Evolutionary conservation across 2,888 invertebrate genomes (phyloP).

Genomic region (Morpho deidamia): DNA sequence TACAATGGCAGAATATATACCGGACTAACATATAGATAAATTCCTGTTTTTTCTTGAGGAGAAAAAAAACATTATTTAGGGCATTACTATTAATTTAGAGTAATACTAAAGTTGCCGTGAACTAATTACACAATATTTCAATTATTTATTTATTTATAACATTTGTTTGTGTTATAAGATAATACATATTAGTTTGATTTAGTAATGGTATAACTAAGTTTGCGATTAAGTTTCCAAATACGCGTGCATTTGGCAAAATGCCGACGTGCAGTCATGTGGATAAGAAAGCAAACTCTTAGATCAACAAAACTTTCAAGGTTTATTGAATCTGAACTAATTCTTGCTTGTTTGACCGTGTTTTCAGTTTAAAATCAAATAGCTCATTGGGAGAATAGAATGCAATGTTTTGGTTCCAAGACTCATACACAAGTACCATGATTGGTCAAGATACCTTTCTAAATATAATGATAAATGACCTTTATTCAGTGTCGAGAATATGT

Average conservation of each 20-base stretch:
- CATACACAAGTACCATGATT: too few relatives aligned
- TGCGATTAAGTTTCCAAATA: constrained; percentile 38
- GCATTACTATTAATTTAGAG: too few relatives aligned
- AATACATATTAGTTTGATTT: constrained; percentile 1
- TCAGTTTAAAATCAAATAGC: neutral
- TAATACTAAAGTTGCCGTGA: too few relatives aligned
- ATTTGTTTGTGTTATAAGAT: neutral
- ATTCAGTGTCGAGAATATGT: too few relatives aligned
- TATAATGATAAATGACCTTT: too few relatives aligned
- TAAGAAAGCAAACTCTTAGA: constrained; percentile 11
- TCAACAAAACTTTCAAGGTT: constrained; percentile 11
- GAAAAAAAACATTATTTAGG: too few relatives aligned
- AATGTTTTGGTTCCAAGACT: neutral
- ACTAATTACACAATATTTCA: too few relatives aligned
- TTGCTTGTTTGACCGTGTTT: neutral
- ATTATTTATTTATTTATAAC: neutral
- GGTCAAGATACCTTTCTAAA: too few relatives aligned
- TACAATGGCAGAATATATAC: too few relatives aligned
- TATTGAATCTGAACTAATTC: constrained; percentile 10
- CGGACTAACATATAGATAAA: too few relatives aligned
- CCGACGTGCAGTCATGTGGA: constrained; percentile 24
- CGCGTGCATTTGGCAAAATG: constrained; percentile 36
- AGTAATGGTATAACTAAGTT: constrained; percentile 14
- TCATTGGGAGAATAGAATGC: neutral
- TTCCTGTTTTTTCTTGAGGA: too few relatives aligned